Evolutionary conservation across 2,888 invertebrate species (phyloP).

Genomic region (Epirrhoe alternata): DNA sequence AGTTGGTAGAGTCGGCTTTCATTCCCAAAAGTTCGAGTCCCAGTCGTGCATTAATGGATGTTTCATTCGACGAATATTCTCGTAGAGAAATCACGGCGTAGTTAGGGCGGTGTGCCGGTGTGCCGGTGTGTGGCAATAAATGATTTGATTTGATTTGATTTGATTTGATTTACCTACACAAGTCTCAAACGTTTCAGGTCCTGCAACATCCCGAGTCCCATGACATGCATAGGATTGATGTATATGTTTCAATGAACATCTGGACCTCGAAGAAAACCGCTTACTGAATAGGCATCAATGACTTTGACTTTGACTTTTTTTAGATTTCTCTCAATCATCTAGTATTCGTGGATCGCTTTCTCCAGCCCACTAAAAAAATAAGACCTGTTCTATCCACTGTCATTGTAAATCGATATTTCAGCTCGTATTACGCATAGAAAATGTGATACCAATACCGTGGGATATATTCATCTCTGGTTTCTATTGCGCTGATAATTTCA

Average conservation of each 20-base stretch:
- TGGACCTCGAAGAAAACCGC: neutral
- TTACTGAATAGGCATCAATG: neutral
- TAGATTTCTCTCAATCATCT: neutral
- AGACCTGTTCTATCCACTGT: conserved; percentile 58
- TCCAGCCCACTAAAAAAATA: conserved; percentile 65
- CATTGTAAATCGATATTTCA: conserved; percentile 42
- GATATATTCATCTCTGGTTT: conserved; percentile 27
- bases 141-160: no score
- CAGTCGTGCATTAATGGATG: no score
- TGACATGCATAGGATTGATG: neutral
- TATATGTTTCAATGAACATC: neutral
- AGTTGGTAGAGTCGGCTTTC: no score
- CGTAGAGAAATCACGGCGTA: no score
- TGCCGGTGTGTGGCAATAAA: no score
- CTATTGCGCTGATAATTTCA: conserved; percentile 21
- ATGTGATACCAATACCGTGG: conserved; percentile 39
- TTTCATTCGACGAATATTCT: no score
- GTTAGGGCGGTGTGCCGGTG: no score
- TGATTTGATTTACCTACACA: no score
- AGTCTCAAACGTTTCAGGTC: no score
- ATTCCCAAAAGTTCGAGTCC: no score
- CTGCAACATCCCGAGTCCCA: no score
- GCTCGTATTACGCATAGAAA: conserved; percentile 37
- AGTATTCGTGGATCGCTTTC: conserved; percentile 61
- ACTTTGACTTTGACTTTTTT: no score